These are phyloP conservation scores for Holacanthella duospinosa DNA, from an alignment of 2,888 invertebrate genomes.

Conservation along the genomic window DNA sequence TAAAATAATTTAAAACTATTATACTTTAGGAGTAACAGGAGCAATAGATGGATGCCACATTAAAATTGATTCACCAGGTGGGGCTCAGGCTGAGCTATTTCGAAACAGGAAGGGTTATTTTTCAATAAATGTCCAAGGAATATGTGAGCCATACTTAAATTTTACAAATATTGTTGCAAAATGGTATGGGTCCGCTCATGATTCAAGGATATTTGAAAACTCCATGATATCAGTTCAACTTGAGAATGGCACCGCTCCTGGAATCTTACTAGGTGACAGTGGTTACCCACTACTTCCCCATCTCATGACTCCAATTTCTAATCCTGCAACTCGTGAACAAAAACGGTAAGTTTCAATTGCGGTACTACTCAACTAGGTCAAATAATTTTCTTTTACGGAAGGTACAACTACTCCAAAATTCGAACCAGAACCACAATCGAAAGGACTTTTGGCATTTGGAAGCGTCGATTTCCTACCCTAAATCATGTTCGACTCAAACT, in stretches of 20 bases:
- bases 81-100: background rate
- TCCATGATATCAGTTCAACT: background rate
- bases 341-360: background rate
- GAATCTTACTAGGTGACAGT: slow-evolving; percentile 1
- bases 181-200: slow-evolving; percentile 10
- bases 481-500: background rate
- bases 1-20: too few relatives aligned
- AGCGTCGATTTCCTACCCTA: slow-evolving; percentile 1
- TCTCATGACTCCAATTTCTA: slow-evolving; percentile 3
- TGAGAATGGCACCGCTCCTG: background rate
- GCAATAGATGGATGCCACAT: background rate
- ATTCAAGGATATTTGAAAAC: slow-evolving; percentile 4
- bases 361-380: background rate
- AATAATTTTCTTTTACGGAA: background rate
- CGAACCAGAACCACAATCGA: slow-evolving; percentile 3
- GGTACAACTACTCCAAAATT: background rate
- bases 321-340: background rate
- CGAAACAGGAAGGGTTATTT: slow-evolving; percentile 3
- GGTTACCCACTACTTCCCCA: background rate
- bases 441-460: slow-evolving; percentile 2
- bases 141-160: slow-evolving; percentile 3
- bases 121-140: slow-evolving; percentile 4
- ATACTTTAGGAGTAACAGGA: slow-evolving; percentile 1
- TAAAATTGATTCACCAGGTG: background rate
- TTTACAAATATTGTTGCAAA: slow-evolving; percentile 8